Evolutionary conservation across 2,113 vertebrate species (phyloP).

Genomic region (Hippopotamus amphibius): DNA sequence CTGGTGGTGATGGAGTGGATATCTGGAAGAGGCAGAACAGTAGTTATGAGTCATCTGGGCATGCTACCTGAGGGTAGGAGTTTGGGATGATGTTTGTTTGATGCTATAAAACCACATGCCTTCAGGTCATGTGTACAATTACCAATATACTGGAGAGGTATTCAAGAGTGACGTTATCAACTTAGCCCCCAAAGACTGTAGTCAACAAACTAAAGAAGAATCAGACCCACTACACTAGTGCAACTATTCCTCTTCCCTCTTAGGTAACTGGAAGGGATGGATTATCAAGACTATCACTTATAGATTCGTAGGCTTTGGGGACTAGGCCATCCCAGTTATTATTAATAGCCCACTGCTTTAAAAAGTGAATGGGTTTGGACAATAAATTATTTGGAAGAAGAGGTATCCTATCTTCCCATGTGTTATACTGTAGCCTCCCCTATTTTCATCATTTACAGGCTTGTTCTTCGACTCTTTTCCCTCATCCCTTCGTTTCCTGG

Average conservation of each 20-base stretch:
- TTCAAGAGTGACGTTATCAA: not conserved
- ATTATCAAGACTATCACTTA: not conserved
- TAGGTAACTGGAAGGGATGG: not conserved
- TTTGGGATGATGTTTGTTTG: not conserved
- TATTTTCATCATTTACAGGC: constrained; percentile 15
- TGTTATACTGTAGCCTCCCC: not conserved
- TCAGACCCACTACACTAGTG: not conserved
- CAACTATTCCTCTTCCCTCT: not conserved
- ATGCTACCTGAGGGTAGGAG: not conserved
- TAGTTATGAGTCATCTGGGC: not conserved
- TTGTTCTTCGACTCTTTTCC: not conserved
- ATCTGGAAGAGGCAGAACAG: not conserved
- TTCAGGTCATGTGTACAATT: not conserved
- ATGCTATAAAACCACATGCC: not conserved
- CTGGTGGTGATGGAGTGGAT: not conserved
- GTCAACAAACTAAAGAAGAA: not conserved
- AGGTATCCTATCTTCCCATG: not conserved
- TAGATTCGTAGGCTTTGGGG: not conserved
- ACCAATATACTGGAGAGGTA: not conserved
- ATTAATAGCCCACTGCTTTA: not conserved
- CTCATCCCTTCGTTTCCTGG: not conserved
- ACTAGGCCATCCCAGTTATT: not conserved
- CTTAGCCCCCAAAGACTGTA: not conserved
- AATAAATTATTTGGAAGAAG: not conserved
- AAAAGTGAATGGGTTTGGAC: not conserved